These are phyloP conservation scores for Alsophila aescularia DNA, from an alignment of 2,888 invertebrate genomes.

Conservation along the genomic window DNA sequence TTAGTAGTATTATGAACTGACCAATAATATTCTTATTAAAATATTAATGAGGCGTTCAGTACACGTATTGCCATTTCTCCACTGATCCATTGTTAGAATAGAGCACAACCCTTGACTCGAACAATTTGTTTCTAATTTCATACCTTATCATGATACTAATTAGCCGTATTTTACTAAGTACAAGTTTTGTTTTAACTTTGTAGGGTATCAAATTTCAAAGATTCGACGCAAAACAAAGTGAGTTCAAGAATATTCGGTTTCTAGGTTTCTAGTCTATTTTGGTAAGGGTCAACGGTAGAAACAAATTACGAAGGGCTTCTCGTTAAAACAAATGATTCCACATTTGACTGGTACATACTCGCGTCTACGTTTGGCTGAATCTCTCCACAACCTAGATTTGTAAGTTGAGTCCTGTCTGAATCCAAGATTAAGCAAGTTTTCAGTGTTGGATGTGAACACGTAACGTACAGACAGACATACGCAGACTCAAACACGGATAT, in stretches of 20 bases:
- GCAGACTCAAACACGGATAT: too few species aligned
- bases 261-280: background rate
- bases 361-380: background rate
- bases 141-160: too few species aligned
- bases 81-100: too few species aligned
- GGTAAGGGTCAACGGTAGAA: background rate
- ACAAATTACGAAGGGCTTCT: background rate
- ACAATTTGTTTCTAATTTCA: too few species aligned
- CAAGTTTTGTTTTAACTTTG: background rate
- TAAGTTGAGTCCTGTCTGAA: background rate
- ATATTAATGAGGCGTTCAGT: too few species aligned
- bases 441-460: background rate
- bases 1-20: too few species aligned
- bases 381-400: background rate
- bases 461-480: too few species aligned
- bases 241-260: background rate
- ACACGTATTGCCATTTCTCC: too few species aligned
- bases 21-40: too few species aligned
- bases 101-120: too few species aligned
- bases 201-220: background rate
- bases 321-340: conserved; percentile 1
- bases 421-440: conserved; percentile 3
- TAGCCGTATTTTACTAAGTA: background rate
- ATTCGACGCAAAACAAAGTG: background rate
- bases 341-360: too few species aligned